These are phyloP conservation scores for Orthonychiurus folsomi DNA, from an alignment of 2,888 invertebrate genomes.

Conservation along the genomic window DNA sequence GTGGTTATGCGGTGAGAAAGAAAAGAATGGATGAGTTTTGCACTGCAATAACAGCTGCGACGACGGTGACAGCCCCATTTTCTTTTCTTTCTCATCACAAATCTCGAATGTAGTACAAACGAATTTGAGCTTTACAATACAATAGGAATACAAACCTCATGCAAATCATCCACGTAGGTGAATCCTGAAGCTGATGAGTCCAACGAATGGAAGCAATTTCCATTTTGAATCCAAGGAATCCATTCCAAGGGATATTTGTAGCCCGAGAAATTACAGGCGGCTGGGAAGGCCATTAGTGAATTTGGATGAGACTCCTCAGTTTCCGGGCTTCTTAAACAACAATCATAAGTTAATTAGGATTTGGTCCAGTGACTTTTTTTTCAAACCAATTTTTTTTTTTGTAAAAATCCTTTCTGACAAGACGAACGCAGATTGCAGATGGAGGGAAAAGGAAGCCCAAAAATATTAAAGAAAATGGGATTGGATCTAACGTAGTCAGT, in stretches of 20 bases:
- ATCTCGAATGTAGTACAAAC: not conserved
- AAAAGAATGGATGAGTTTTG: too few relatives aligned
- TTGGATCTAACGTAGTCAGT: too few relatives aligned
- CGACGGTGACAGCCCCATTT: not conserved
- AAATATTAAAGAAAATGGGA: too few relatives aligned
- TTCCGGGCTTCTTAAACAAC: too few relatives aligned
- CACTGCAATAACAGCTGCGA: not conserved
- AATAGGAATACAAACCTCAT: not conserved
- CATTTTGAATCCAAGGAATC: slow-evolving; percentile 56
- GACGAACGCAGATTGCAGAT: too few relatives aligned
- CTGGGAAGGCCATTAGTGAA: slow-evolving; percentile 70
- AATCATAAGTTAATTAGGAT: too few relatives aligned
- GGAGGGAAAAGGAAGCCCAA: too few relatives aligned
- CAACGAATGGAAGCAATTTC: slow-evolving; percentile 41
- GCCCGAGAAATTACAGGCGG: slow-evolving; percentile 92
- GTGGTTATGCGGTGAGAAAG: too few relatives aligned
- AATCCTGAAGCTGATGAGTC: not conserved
- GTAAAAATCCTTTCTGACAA: too few relatives aligned
- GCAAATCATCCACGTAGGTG: not conserved
- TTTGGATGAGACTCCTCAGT: slow-evolving; percentile 15
- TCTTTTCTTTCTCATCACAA: not conserved
- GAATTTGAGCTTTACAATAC: too few relatives aligned
- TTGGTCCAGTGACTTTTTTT: too few relatives aligned
- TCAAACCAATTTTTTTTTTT: too few relatives aligned
- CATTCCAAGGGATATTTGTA: slow-evolving; percentile 73